Conservation (phyloP, 2,888 invertebrate species). For the Brassicogethes aeneus region DNA sequence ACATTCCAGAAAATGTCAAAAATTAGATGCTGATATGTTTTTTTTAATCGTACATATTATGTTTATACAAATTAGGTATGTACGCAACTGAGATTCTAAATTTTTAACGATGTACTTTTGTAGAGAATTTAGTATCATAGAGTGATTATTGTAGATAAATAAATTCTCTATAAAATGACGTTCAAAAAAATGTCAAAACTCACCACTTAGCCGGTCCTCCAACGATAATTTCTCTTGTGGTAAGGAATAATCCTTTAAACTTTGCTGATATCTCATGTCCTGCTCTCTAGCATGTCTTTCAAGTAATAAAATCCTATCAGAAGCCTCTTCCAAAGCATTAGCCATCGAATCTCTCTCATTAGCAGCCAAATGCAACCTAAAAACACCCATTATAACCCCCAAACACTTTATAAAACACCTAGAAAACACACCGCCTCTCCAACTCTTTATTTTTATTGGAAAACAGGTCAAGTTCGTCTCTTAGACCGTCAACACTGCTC, state of each 20-base stretch:
- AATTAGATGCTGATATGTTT: too few relatives aligned
- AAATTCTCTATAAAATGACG: too few relatives aligned
- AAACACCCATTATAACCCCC: constrained; percentile 32
- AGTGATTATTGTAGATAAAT: too few relatives aligned
- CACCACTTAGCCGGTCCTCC: constrained; percentile 45
- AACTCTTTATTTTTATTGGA: constrained; percentile 77
- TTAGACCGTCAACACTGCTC: constrained; percentile 76
- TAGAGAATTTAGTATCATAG: too few relatives aligned
- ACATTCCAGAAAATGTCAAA: too few relatives aligned
- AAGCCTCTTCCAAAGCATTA: constrained; percentile 79
- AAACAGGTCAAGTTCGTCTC: constrained; percentile 78
- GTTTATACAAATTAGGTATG: too few relatives aligned
- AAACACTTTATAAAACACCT: too few relatives aligned
- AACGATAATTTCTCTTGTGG: constrained; percentile 37
- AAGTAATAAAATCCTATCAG: constrained; percentile 76
- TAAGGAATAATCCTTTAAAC: constrained; percentile 34
- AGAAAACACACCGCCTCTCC: constrained; percentile 55
- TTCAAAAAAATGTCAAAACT: too few relatives aligned
- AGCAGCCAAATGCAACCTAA: constrained; percentile 54
- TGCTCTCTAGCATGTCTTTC: constrained; percentile 78
- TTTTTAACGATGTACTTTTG: too few relatives aligned
- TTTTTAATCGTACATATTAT: too few relatives aligned
- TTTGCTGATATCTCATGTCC: constrained; percentile 44
- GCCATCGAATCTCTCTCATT: constrained; percentile 74
- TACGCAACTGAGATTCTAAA: too few relatives aligned